A percentile compares a stretch with the other conserved stretches of the same genome.
Conservation (phyloP, 2,797 vertebrate genomes). For the Tamandua tetradactyla region DNA sequence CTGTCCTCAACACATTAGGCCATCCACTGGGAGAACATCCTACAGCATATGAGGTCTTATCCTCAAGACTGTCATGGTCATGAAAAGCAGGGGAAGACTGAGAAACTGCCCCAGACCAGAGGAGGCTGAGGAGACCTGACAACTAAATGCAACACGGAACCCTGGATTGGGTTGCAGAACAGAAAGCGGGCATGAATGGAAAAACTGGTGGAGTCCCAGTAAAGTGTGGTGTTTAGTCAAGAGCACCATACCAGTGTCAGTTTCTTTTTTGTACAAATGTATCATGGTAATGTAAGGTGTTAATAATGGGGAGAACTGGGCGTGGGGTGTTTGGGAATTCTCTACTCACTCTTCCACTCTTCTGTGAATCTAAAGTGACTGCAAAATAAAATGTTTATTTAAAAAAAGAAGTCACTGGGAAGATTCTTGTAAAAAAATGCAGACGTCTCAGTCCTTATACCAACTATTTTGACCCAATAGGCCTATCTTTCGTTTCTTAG, state of each 20-base stretch:
- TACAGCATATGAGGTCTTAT: too few relatives aligned
- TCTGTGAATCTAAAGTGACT: background rate
- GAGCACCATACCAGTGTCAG: rapidly evolving
- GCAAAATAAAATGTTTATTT: background rate
- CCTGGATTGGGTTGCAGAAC: background rate
- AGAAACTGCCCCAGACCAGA: background rate
- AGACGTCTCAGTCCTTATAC: background rate
- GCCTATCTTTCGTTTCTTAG: background rate
- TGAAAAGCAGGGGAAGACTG: background rate
- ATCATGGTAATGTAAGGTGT: background rate
- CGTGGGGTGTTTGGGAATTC: background rate
- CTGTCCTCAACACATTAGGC: background rate
- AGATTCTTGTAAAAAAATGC: background rate
- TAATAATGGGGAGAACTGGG: rapidly evolving
- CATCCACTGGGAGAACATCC: too few relatives aligned
- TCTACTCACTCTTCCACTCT: background rate
- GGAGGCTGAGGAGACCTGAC: background rate
- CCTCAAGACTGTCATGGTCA: background rate
- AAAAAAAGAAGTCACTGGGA: background rate
- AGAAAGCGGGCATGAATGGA: background rate
- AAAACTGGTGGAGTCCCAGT: background rate
- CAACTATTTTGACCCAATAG: background rate
- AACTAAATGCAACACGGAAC: rapidly evolving
- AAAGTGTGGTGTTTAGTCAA: background rate
- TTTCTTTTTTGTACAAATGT: background rate